Base-by-base conservation (phyloP, 2,113 vertebrate species). In the Grus americana region DNA sequence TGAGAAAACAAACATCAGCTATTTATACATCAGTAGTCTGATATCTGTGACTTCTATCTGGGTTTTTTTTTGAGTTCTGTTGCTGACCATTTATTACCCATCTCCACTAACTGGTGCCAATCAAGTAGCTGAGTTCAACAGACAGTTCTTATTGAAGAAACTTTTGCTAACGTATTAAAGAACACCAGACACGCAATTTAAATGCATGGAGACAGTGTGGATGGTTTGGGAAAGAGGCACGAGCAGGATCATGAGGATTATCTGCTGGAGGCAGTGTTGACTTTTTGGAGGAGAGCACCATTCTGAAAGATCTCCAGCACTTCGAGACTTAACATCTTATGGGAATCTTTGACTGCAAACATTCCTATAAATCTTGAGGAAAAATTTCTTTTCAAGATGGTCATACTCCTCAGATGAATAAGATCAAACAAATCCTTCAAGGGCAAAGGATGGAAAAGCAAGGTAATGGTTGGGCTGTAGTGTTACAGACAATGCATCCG, bases 91-190 rank as follows among this genome's bases (percentile, higher is more conserved):
- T 74, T 73, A 21, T 72, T 68, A 12, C 30, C 10, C 20, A 57
- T 5, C 21, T 79, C 30, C 15, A 8, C 12, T 73, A 40, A 67
- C 19, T 68, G 15, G 50, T 0, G 0, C 57, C 26, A 38, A 23
- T 52, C 15, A 75, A 74, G 66, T 52, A 66, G 23, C 22, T 71
- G 32, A 66, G 66, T 74, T 74, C 42, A 44, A 15, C 13, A 44
- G 44, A 44, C 44, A 44, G 44, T 44, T 44, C 7, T 44, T 44
- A 44, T 44, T 17, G 44, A 44, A 44, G 14, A 44, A 44, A 44
- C 44, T 44, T 44, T 44, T 44, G 44, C 44, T 44, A 36, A 10
- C 0, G 0, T 22, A 16, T 23, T 80, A 5, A 74, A 87, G 24
- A 75, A n/a, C 22, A n/a, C 36, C 38, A 66, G 52, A 24, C 30